Evolutionary conservation across 2,113 vertebrate genomes (phyloP).

Genomic region (Alouatta palliata): DNA sequence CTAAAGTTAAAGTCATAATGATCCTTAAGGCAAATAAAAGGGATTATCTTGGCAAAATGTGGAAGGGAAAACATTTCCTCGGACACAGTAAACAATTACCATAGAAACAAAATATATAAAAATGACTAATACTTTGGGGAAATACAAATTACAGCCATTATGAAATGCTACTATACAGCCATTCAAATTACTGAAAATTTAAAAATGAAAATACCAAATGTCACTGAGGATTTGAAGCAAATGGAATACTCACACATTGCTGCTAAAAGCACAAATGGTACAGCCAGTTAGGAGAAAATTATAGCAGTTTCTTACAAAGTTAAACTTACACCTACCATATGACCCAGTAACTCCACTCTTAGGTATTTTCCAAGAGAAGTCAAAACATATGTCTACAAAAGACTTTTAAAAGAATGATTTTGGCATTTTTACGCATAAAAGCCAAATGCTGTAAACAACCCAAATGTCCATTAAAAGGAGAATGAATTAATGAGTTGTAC

Average conservation of each 20-base stretch:
- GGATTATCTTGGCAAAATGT: not conserved
- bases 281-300: not conserved
- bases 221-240: slow-evolving; percentile 40
- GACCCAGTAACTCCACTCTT: slow-evolving; percentile 41
- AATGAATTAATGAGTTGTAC: slow-evolving; percentile 43
- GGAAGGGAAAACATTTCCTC: not conserved
- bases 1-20: not conserved
- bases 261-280: slow-evolving; percentile 3
- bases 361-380: slow-evolving; percentile 54
- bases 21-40: slow-evolving; percentile 21
- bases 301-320: slow-evolving; percentile 21
- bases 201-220: slow-evolving; percentile 53
- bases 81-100: not conserved
- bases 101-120: not conserved
- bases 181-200: slow-evolving; percentile 2
- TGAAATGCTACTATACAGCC: not conserved
- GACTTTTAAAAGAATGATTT: not conserved
- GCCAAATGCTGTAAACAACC: slow-evolving; percentile 46
- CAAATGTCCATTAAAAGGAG: slow-evolving; percentile 39
- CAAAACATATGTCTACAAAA: slow-evolving; percentile 57
- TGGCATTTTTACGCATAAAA: slow-evolving; percentile 34
- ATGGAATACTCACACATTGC: not conserved
- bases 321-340: slow-evolving; percentile 44
- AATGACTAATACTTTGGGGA: not conserved
- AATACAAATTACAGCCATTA: not conserved